Conservation (phyloP, 2,888 invertebrate species). For the Danaus chrysippus region DNA sequence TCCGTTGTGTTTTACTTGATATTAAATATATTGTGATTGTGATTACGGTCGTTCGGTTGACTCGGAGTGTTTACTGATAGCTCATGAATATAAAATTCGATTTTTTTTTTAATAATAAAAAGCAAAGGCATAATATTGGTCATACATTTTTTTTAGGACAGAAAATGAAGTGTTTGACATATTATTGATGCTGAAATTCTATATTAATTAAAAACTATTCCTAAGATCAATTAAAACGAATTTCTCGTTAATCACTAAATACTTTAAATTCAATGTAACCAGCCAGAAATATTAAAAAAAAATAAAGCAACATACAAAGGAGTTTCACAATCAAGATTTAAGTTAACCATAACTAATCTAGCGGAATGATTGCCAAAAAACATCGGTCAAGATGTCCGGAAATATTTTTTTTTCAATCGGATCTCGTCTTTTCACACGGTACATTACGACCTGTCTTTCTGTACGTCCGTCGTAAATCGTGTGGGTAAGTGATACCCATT, state of each 20-base stretch:
- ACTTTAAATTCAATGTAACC: too few relatives aligned
- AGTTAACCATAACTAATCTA: slow-evolving; percentile 48
- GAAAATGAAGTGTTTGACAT: too few relatives aligned
- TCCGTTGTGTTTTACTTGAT: slow-evolving; percentile 13
- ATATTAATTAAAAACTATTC: too few relatives aligned
- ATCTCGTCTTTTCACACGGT: slow-evolving; percentile 60
- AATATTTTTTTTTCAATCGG: slow-evolving; percentile 65
- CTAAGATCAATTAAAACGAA: too few relatives aligned
- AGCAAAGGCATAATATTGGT: too few relatives aligned
- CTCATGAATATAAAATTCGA: slow-evolving; percentile 39
- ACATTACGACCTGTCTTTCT: slow-evolving; percentile 55
- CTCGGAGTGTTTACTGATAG: slow-evolving; percentile 54
- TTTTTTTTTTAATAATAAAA: too few relatives aligned
- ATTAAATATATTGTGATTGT: slow-evolving; percentile 44
- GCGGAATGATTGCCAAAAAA: slow-evolving; percentile 59
- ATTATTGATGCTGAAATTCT: too few relatives aligned
- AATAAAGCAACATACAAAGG: neutral
- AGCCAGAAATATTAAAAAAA: too few relatives aligned
- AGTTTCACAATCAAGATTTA: neutral
- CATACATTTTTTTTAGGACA: too few relatives aligned
- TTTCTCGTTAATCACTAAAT: too few relatives aligned
- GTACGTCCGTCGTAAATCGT: slow-evolving; percentile 54
- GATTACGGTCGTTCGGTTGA: slow-evolving; percentile 43
- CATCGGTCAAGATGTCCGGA: slow-evolving; percentile 52
- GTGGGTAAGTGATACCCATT: slow-evolving; percentile 36